Evolutionary conservation across 2,797 vertebrate genomes (phyloP), one percentile per base, ranked within the genome.

Genomic region (Danio jaintianensis): DNA sequence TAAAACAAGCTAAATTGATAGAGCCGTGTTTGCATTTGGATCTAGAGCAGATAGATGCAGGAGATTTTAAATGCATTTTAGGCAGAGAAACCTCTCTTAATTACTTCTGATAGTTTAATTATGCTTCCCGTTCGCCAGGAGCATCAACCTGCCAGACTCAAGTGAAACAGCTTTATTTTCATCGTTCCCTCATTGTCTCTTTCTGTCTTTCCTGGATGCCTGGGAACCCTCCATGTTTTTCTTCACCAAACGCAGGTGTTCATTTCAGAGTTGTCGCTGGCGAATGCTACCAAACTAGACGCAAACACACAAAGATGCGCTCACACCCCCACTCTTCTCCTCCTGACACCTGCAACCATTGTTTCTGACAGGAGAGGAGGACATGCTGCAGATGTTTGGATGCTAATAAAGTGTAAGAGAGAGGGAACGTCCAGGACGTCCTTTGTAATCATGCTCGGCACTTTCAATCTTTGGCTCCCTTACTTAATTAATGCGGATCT

Each of bases 101-200:
- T 92, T 90, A 92, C 83, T 87, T 87, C 80, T 89, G 85, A 90
- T 86, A 84, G 81, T 88, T 88, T 90, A 85, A 86, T 91, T 85
- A 87, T 63, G 72, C 87, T 87, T 80, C 50, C 78, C 55, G 11
- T 75, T 85, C 72, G 71, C 83, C 83, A 84, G 78, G 18, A 84
- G 87, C 90, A 91, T 90, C 89, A 93, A 92, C 89, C 90, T 91
- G 89, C 86, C 87, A 88, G 73, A 29, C 82, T 87, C 87, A 86
- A 84, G 64, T 22, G 85, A 88, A 89, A 87, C 88, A 89, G 86
- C 90, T 89, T 90, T 84, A 90, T 90, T 82, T 75, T 18, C 42
- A 68, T 53, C 13, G 47, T 58, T 50, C 78, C n/a, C n/a, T 71
- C 82, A 45, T 47, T 83, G 78, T 7, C 78, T 55, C 64, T 61